phyloP scores from a whole-genome alignment of 2,113 vertebrate species.

The Sander vitreus region DNA sequence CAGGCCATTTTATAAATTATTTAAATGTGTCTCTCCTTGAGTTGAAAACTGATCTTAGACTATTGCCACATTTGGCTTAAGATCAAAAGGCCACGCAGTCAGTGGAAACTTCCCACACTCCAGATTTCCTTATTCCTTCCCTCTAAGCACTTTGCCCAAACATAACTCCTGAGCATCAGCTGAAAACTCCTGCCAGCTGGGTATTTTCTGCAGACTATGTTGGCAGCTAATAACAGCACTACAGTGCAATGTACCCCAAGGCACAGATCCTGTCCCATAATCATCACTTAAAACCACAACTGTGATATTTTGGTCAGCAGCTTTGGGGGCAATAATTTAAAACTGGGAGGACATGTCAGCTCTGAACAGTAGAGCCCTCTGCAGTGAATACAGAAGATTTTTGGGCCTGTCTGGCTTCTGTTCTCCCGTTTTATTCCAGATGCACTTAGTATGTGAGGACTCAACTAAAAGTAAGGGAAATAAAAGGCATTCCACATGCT shows the following conservation, averaged over 20 bases:
- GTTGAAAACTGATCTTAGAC: background rate
- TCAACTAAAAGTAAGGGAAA: background rate
- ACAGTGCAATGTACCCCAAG: constrained; percentile 33
- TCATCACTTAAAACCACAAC: constrained; percentile 48
- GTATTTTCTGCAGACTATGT: constrained; percentile 35
- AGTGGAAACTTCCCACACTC: constrained; percentile 1
- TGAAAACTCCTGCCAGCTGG: constrained; percentile 45
- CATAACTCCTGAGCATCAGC: constrained; percentile 43
- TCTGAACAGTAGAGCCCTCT: constrained; percentile 8
- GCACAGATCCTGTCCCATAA: constrained; percentile 37
- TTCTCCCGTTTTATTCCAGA: background rate
- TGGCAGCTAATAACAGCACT: constrained; percentile 47
- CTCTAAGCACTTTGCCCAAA: constrained; percentile 45
- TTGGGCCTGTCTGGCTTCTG: background rate
- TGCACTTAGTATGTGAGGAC: background rate
- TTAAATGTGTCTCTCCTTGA: background rate
- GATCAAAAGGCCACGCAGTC: background rate
- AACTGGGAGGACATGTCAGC: constrained; percentile 4
- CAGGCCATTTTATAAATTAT: background rate
- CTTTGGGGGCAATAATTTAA: constrained; percentile 44
- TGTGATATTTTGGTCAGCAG: constrained; percentile 56
- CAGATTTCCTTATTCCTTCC: constrained; percentile 18
- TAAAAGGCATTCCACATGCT: constrained; percentile 5
- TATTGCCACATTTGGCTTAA: background rate
- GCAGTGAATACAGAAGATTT: background rate